Conservation (phyloP, 1,140 invertebrate genomes). For the Eciton burchellii region DNA sequence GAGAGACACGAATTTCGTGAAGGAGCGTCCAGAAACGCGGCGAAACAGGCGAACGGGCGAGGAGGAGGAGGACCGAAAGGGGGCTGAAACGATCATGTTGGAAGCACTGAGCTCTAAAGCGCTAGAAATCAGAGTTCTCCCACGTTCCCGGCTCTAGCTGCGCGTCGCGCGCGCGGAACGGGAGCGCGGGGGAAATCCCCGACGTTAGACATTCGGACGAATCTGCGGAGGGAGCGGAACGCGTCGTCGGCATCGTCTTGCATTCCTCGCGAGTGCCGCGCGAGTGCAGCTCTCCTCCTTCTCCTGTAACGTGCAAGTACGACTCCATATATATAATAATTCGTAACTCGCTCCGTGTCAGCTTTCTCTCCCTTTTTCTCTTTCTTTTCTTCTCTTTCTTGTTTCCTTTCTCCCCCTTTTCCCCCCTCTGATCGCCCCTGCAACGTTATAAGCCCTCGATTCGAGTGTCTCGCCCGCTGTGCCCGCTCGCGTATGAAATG, state of each 20-base stretch:
- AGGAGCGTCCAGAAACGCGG: not conserved
- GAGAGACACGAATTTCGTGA: not conserved
- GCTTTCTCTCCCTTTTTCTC: too few species aligned
- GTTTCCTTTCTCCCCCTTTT: slow-evolving; percentile 20
- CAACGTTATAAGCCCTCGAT: slow-evolving; percentile 45
- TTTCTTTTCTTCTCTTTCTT: slow-evolving; percentile 33
- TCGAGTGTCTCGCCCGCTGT: slow-evolving; percentile 34
- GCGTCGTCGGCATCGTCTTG: slow-evolving; percentile 40
- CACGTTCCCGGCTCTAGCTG: slow-evolving; percentile 25
- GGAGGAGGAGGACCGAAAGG: slow-evolving; percentile 8
- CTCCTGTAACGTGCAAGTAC: slow-evolving; percentile 30
- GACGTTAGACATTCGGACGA: slow-evolving; percentile 42
- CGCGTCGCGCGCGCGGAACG: not conserved
- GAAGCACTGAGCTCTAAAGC: slow-evolving; percentile 49
- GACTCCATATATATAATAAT: slow-evolving; percentile 45
- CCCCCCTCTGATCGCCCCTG: slow-evolving; percentile 35
- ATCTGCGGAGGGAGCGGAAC: slow-evolving; percentile 35
- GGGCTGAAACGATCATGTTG: slow-evolving; percentile 4
- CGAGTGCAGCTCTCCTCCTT: slow-evolving; percentile 11
- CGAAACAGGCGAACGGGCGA: not conserved
- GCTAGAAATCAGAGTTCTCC: slow-evolving; percentile 29
- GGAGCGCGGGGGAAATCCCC: not conserved
- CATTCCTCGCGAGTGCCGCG: slow-evolving; percentile 53
- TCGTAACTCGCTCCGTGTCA: slow-evolving; percentile 57
- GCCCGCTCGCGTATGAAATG: slow-evolving; percentile 48